Base-by-base conservation (phyloP, 2,113 vertebrate genomes). In the Corythornis vintsioides region DNA sequence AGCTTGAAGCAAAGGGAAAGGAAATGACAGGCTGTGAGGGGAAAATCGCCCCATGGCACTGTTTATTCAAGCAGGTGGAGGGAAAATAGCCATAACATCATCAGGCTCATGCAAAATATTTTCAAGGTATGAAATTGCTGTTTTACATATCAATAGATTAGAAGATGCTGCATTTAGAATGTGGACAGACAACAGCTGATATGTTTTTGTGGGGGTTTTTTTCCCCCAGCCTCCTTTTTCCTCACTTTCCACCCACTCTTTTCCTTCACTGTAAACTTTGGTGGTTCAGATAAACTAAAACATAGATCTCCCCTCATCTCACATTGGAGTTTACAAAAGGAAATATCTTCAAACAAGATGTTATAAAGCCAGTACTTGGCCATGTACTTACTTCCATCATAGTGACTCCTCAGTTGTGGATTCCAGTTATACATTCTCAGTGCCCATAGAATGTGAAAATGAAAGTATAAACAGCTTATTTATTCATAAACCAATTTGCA, bases 21-120 rank as follows among this genome's bases (percentile, higher is more conserved):
- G 95, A 96, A 96, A 92, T 96, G 94, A 95, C 96, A 96, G 87
- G 74, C 79, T 89, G 31, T 56, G 70, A 64, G 80, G 90, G 86
- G 92, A 93, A 96, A 96, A 94, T 92, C 83, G 95, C 89, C 83
- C 3, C 14, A 78, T 90, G 93, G 93, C 53, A 74, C 63, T 95
- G 90, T 94, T 95, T 96, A 88, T 78, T 93, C 87, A 90, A 90
- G 89, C 65, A 92, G 91, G 84, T 84, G 57, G 59, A 92, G 72
- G 45, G 65, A 94, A 74, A 86, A 59, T n/a, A 79, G 38, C 55
- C 33, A 3, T 47, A 92, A 67, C 67, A 92, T 75, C 75, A 86
- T 61, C 84, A 78, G 43, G 72, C 60, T 64, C 0, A 0, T 77
- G 59, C 82, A 85, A 96, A 80, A 66, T 66, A 77, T 83, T 87